Conservation (phyloP, 1,140 invertebrate species). For the Macrosteles quadrilineatus region DNA sequence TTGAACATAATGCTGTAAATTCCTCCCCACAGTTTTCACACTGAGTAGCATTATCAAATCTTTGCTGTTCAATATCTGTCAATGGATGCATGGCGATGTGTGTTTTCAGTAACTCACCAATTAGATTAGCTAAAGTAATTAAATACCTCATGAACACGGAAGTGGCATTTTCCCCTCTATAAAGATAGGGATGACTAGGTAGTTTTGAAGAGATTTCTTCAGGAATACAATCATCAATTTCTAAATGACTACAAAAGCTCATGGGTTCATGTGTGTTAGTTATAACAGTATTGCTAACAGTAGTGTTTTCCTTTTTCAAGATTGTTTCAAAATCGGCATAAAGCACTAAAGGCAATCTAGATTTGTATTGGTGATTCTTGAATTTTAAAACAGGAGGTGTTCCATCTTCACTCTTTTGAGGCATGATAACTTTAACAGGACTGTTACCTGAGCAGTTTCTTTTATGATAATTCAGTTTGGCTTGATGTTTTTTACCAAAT, state of each 20-base stretch:
- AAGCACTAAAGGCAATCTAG: constrained; percentile 5
- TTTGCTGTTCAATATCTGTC: background rate
- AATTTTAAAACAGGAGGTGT: constrained; percentile 10
- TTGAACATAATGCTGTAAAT: background rate
- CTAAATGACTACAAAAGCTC: constrained; percentile 23
- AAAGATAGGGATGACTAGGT: constrained; percentile 19
- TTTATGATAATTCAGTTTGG: constrained; percentile 7
- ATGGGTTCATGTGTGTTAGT: constrained; percentile 22
- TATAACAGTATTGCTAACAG: background rate
- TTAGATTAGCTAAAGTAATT: background rate
- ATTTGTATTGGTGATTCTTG: constrained; percentile 25
- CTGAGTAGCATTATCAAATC: background rate
- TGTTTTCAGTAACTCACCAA: background rate
- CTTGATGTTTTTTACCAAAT: background rate
- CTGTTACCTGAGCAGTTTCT: constrained; percentile 6
- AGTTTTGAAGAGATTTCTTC: constrained; percentile 6
- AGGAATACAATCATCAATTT: background rate
- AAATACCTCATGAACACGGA: constrained; percentile 12
- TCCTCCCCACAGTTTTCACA: constrained; percentile 17
- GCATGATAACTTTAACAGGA: background rate
- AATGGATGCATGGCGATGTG: background rate
- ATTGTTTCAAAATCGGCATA: constrained; percentile 29
- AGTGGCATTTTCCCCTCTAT: constrained; percentile 19
- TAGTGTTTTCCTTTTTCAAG: background rate
- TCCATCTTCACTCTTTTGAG: background rate